phyloP scores from a whole-genome alignment of 1,140 invertebrate species.

The Heliconius hewitsoni region DNA sequence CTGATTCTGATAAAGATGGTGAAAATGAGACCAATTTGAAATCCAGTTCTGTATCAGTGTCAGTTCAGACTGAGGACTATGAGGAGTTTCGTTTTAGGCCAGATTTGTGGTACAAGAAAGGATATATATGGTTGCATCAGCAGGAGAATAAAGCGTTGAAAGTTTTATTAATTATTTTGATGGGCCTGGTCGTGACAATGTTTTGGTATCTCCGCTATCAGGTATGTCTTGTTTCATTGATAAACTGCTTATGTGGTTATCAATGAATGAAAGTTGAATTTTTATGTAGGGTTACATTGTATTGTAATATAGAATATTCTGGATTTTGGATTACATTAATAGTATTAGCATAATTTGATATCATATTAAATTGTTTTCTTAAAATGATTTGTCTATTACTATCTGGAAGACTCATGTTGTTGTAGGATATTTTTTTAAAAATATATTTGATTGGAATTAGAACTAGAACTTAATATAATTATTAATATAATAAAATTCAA shows the following conservation, averaged over 20 bases:
- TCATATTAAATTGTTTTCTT: background rate
- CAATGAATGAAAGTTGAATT: background rate
- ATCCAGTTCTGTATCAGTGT: conserved; percentile 66
- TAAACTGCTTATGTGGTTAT: conserved; percentile 14
- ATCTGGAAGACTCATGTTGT: background rate
- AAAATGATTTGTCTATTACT: background rate
- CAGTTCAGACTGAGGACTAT: conserved; percentile 76
- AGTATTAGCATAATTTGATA: background rate
- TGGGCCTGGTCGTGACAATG: conserved; percentile 85
- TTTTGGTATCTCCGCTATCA: conserved; percentile 87
- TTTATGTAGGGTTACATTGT: background rate
- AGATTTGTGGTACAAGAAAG: conserved; percentile 67
- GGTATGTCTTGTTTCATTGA: conserved; percentile 56
- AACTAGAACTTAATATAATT: background rate
- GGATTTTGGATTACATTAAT: background rate
- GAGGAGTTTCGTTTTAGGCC: conserved; percentile 62
- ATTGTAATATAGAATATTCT: background rate
- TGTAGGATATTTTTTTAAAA: background rate
- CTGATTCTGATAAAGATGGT: conserved; percentile 57
- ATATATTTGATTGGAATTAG: too few relatives aligned
- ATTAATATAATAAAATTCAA: too few relatives aligned
- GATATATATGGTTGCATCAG: conserved; percentile 84
- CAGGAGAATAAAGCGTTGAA: conserved; percentile 87
- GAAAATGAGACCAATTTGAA: conserved; percentile 76
- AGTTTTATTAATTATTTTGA: conserved; percentile 84